Evolutionary conservation across 2,113 vertebrate genomes (phyloP).

Genomic region (Anas platyrhynchos): DNA sequence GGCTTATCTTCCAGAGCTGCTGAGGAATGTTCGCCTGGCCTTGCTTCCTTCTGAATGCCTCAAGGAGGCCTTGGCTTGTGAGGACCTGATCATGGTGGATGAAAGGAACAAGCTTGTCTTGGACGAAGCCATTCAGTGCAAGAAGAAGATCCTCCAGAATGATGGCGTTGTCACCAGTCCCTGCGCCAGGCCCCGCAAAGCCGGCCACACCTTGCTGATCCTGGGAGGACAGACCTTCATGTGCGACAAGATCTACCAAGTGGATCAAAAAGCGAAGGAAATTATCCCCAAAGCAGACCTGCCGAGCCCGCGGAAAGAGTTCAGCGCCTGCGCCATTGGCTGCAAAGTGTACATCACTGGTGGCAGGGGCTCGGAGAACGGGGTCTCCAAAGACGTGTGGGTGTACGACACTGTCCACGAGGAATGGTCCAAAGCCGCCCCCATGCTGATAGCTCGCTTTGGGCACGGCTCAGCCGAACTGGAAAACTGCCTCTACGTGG

Average conservation of each 20-base stretch:
- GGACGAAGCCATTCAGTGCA: constrained; percentile 90
- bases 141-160: constrained; percentile 90
- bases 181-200: constrained; percentile 91
- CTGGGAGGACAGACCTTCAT: constrained; percentile 96
- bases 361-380: constrained; percentile 91
- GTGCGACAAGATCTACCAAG: constrained; percentile 97
- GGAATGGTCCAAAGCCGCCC: constrained; percentile 94
- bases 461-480: constrained; percentile 93
- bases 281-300: constrained; percentile 94
- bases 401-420: constrained; percentile 93
- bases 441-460: constrained; percentile 94
- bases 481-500: constrained; percentile 90
- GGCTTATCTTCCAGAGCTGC: constrained; percentile 85
- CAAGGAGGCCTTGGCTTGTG: constrained; percentile 86
- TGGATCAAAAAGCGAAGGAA: constrained; percentile 94
- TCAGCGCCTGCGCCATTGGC: constrained; percentile 93
- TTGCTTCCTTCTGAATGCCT: constrained; percentile 90
- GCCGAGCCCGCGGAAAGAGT: constrained; percentile 94
- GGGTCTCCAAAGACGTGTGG: constrained; percentile 96
- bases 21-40: constrained; percentile 87
- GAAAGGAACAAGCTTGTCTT: constrained; percentile 86
- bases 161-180: constrained; percentile 89
- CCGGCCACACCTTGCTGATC: constrained; percentile 92
- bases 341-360: constrained; percentile 95
- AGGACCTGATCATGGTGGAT: constrained; percentile 87